These are phyloP conservation scores for Pristionchus mayeri DNA, from an alignment of 2,888 invertebrate species.

Conservation along the genomic window DNA sequence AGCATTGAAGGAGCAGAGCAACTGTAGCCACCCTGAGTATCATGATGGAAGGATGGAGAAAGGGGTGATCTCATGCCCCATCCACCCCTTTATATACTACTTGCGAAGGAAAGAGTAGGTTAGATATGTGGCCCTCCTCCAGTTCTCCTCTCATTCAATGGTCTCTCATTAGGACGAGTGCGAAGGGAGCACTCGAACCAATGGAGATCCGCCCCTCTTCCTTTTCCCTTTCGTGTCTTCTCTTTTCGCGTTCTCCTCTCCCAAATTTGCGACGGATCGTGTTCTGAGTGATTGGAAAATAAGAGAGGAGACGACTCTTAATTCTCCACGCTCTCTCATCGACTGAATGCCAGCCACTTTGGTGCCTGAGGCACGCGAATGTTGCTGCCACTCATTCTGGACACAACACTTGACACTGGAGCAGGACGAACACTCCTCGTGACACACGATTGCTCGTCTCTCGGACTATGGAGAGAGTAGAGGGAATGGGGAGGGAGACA, in stretches of 20 bases:
- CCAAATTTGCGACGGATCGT: background rate
- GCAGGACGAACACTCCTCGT: no score
- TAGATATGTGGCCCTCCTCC: background rate
- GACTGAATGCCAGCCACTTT: no score
- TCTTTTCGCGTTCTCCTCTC: background rate
- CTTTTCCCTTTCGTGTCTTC: constrained; percentile 12
- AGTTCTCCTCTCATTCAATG: background rate
- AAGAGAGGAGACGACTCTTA: background rate
- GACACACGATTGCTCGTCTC: no score
- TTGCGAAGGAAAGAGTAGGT: background rate
- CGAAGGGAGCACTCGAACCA: background rate
- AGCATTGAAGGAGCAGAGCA: background rate
- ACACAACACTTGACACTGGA: constrained; percentile 14
- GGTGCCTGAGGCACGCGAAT: background rate
- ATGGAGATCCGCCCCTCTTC: background rate
- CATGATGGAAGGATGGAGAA: background rate
- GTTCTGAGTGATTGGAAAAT: background rate
- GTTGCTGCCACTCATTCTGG: background rate
- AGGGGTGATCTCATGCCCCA: background rate
- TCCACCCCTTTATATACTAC: constrained; percentile 31
- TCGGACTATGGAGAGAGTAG: no score
- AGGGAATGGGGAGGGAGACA: no score
- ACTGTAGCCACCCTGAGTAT: background rate
- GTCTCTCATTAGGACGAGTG: background rate
- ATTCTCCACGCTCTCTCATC: background rate